Percentiles rank a stretch among this genome's conserved stretches.
These are phyloP conservation scores for Drosophila meridionalis DNA, from an alignment of 2,888 invertebrate genomes.

Conservation along the genomic window DNA sequence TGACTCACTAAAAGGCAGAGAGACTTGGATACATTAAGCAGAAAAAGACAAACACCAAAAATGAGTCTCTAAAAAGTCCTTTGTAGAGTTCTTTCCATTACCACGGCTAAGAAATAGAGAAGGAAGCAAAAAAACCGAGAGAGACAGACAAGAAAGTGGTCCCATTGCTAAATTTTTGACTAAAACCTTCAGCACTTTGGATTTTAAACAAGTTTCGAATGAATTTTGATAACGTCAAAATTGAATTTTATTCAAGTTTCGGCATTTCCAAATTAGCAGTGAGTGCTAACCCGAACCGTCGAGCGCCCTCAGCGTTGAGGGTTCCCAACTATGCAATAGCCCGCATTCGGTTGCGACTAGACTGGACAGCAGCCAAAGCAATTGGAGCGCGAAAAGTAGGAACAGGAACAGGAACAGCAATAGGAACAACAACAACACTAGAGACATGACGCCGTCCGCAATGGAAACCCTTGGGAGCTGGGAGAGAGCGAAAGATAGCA, in stretches of 20 bases:
- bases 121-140: not conserved
- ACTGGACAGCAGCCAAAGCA: not conserved
- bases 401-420: not conserved
- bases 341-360: constrained; percentile 13
- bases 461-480: not conserved
- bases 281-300: constrained; percentile 9
- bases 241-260: constrained; percentile 27
- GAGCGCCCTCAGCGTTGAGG: constrained; percentile 22
- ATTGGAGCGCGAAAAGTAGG: not conserved
- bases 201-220: constrained; percentile 12
- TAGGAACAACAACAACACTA: not conserved
- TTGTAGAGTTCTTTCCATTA: not conserved
- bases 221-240: constrained; percentile 31
- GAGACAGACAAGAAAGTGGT: not conserved
- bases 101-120: not conserved
- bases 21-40: not conserved
- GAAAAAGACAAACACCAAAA: not conserved
- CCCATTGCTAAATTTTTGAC: not conserved
- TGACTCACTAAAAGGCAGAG: not conserved
- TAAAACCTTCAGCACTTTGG: not conserved
- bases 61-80: not conserved
- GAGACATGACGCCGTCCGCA: not conserved
- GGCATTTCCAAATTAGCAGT: constrained; percentile 43
- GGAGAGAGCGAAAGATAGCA: not conserved
- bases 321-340: constrained; percentile 33